Evolutionary conservation across 2,888 invertebrate species (phyloP).

Genomic region (Cephus pulcher): DNA sequence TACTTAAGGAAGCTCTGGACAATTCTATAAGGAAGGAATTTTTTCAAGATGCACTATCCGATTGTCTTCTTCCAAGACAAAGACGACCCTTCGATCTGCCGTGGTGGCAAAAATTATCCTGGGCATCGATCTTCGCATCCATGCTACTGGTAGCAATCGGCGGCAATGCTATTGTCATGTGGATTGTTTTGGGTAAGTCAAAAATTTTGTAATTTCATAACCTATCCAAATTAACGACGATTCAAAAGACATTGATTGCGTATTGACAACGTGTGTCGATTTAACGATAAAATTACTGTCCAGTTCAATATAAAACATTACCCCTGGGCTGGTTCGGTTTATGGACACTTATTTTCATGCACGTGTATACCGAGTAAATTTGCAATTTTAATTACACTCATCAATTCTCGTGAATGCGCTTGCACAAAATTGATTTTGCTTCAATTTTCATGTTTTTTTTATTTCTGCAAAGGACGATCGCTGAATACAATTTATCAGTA

Average conservation of each 20-base stretch:
- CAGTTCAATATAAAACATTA: neutral
- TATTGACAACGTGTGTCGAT: no score
- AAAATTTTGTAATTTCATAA: neutral
- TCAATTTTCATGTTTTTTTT: no score
- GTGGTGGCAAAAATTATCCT: constrained; percentile 75
- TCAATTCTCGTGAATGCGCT: neutral
- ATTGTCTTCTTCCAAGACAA: constrained; percentile 41
- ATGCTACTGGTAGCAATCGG: constrained; percentile 85
- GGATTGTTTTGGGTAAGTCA: constrained; percentile 87
- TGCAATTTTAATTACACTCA: neutral
- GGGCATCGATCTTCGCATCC: constrained; percentile 80
- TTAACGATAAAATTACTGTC: neutral
- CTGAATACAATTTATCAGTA: neutral
- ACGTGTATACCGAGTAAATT: neutral
- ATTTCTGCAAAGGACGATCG: neutral
- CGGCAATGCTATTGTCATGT: constrained; percentile 91
- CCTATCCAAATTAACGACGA: neutral
- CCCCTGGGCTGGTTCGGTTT: no score
- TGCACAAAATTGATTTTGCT: neutral
- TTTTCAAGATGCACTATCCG: constrained; percentile 36
- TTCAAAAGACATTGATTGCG: neutral
- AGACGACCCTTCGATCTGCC: constrained; percentile 68
- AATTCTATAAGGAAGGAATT: constrained; percentile 33
- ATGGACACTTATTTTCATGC: neutral
- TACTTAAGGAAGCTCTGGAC: constrained; percentile 40